These are phyloP conservation scores for Poeciliopsis occidentalis DNA, from an alignment of 2,113 vertebrate genomes.

Conservation along the genomic window DNA sequence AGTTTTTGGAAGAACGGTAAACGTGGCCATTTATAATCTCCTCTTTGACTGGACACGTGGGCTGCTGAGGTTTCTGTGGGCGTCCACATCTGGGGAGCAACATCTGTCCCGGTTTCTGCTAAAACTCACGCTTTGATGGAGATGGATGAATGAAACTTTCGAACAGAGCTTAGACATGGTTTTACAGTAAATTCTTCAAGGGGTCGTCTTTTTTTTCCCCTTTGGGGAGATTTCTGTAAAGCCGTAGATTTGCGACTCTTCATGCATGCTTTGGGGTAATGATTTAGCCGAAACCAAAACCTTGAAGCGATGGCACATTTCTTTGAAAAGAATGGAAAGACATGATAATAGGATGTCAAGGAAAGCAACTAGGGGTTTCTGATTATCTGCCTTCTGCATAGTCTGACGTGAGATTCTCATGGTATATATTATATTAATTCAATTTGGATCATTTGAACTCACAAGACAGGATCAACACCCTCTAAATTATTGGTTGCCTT, in stretches of 20 bases:
- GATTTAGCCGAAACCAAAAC: not conserved
- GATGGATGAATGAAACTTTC: slow-evolving; percentile 45
- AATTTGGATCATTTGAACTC: no score
- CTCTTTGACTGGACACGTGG: slow-evolving; percentile 20
- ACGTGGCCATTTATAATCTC: slow-evolving; percentile 48
- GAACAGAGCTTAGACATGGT: not conserved
- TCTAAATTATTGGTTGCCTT: no score
- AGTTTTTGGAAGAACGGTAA: slow-evolving; percentile 67
- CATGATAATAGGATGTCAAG: not conserved
- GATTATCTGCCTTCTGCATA: not conserved
- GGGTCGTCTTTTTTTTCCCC: not conserved
- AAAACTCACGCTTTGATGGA: slow-evolving; percentile 24
- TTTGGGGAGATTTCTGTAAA: slow-evolving; percentile 6
- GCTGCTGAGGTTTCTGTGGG: slow-evolving; percentile 43
- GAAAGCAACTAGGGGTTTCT: not conserved
- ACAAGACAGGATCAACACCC: no score
- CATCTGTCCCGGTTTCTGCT: slow-evolving; percentile 54
- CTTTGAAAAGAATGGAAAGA: not conserved
- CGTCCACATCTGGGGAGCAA: slow-evolving; percentile 48
- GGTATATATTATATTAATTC: no score
- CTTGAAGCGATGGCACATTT: not conserved
- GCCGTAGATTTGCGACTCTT: slow-evolving; percentile 1
- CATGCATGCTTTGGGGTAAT: not conserved
- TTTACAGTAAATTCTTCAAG: slow-evolving; percentile 9
- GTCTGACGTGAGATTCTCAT: not conserved